Percentiles rank a stretch among this genome's conserved stretches.
These are phyloP conservation scores for Drosophila barbarae DNA, from an alignment of 2,888 invertebrate genomes.

Conservation along the genomic window DNA sequence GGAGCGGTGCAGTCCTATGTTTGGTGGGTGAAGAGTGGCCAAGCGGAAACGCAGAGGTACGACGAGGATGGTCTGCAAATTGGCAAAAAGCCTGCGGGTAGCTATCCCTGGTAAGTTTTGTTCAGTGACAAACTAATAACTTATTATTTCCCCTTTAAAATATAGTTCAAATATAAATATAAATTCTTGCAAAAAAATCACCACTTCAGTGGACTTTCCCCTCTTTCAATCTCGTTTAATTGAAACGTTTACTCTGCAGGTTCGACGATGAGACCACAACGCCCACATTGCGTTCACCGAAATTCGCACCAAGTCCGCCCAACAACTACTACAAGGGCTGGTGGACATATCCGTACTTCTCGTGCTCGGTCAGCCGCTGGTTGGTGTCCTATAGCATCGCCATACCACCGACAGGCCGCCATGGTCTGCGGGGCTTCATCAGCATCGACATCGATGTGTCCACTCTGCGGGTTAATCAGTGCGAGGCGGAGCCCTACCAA, in stretches of 20 bases:
- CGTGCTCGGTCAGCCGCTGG: constrained; percentile 89
- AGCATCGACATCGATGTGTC: constrained; percentile 91
- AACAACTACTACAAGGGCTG: constrained; percentile 85
- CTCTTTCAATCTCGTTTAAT: background rate
- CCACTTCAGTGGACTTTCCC: background rate
- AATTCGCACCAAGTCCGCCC: constrained; percentile 83
- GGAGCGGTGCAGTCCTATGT: constrained; percentile 82
- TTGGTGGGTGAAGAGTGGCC: constrained; percentile 82
- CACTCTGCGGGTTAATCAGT: constrained; percentile 91
- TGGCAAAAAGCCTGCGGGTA: constrained; percentile 84
- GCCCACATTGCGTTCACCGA: constrained; percentile 82
- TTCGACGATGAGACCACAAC: constrained; percentile 83
- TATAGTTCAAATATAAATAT: no score
- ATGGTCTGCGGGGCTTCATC: constrained; percentile 83
- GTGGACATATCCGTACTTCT: constrained; percentile 95
- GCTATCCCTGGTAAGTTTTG: constrained; percentile 85
- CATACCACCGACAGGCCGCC: constrained; percentile 81
- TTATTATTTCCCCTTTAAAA: background rate
- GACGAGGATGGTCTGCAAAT: constrained; percentile 81
- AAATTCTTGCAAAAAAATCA: no score
- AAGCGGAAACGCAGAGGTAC: constrained; percentile 81
- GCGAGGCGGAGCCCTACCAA: constrained; percentile 82
- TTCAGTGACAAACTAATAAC: background rate
- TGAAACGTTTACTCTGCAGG: constrained; percentile 72
- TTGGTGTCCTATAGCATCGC: constrained; percentile 90